Base-by-base conservation (phyloP, 1,140 invertebrate genomes). In the Hyphantria cunea region DNA sequence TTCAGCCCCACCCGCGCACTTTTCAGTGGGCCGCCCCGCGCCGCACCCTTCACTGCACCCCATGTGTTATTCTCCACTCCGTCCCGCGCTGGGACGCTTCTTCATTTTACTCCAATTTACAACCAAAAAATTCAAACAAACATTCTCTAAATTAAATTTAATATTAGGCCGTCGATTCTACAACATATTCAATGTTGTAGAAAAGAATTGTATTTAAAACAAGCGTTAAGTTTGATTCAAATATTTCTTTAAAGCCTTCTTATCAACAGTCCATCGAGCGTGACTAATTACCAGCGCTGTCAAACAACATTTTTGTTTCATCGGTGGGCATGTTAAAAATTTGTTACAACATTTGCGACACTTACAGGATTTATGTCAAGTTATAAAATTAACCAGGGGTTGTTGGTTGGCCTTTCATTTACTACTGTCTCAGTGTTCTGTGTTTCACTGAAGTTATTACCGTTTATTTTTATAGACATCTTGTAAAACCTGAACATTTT, bases 101-200 rank as follows among this genome's bases (percentile, higher is more conserved):
- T 90, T 89, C 86, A 90, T 90, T 86, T 86, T 84, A 89, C 86
- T 88, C 80, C 85, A 89, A 86, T 90, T 90, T 90, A 86, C 79
- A 88, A 86, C 81, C 86, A 82, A 90, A 89, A 88, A 84, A 85
- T 82, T 89, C 78, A 84, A 85, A 84, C 76, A 87, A 86, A 89
- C 78, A 86, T 84, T 82, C 71, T 69, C 59, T 70, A 78, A 78
- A 80, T 73, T 77, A 70, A 74, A 77, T 77, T 53, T 70, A 65
- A 68, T 64, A 61, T 61, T 51, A 54, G 11, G 51, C 41, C 44
- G 56, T 25, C 13, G 45, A 56, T 61, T 52, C 50, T 60, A 58
- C 47, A 9, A 6, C 33, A 6, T 34, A 10, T 34, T 34, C 10
- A n/a, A 25, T 14, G 33, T 47, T 14, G 34, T 49, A 48, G 6